Evolutionary conservation across 2,113 vertebrate genomes (phyloP), one percentile per base, ranked within the genome.

Genomic region (Microtus richardsoni): DNA sequence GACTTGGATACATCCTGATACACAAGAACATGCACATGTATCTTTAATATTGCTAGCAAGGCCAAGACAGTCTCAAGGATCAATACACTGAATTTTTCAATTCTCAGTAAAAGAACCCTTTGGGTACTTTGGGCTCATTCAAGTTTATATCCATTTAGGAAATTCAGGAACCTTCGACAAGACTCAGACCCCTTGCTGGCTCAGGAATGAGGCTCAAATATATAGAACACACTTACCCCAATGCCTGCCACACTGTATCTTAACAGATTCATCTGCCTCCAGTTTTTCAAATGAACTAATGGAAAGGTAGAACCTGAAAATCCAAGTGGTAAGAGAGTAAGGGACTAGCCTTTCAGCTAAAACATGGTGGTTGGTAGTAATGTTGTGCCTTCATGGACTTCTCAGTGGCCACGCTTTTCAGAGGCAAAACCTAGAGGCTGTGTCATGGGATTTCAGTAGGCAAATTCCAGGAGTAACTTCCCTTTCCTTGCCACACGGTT

Each of bases 201-300:
- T 80, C 44, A 54, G 28, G 10, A 80, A 41, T 60, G 19, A 73
- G 7, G 11, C 54, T 88, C 92, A 84, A 75, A 36, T 78, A 62
- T 36, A 68, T 6, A 71, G 66, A 77, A 94, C 84, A 22, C 44
- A 14, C 39, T 92, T 92, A 74, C 28, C 54, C 44, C 36, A 24
- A 10, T 49, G 22, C 26, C 39, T 68, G 39, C 26, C 36, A 84
- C 4, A 62, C 12, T 60, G 11, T 93, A 4, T 96, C 60, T 91
- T 88, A n/a, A 80, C 52, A 68, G 60, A 24, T 74, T 64, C 39
- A 52, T 58, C 30, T 90, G 90, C 58, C 88, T 74, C 26, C 28
- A 93, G 16, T 85, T 95, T 82, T 91, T 64, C 79, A 92, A 94
- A 94, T 22, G 73, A 95, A 92, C 5, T 60, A 47, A 47, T 41